Evolutionary conservation across 2,113 vertebrate species (phyloP), one percentile per base, ranked within the genome.

Genomic region (Corythornis vintsioides): DNA sequence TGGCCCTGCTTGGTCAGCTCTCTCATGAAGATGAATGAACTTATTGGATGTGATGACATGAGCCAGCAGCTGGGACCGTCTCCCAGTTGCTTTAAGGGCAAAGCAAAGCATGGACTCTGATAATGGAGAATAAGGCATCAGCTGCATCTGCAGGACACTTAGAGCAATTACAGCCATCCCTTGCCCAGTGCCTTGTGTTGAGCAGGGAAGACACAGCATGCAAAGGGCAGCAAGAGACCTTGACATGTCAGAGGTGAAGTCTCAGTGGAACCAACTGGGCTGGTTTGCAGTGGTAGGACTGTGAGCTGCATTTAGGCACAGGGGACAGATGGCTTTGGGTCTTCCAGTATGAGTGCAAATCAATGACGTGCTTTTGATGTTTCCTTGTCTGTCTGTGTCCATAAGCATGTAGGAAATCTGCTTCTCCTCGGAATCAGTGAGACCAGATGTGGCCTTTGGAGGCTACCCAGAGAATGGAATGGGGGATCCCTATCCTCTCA

Each of bases 11-110:
- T 6, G 3, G 77, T 31, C 70, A 65, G 48, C 48, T 82, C 48
- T 10, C 74, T 82, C 43, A 48, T 31, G 57, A 92, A 91, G 85
- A 81, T 40, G 40, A 67, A 90, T 33, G 43, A 65, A 52, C 56
- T 52, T n/a, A 8, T 83, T 64, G 74, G 83, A 83, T 65, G 43
- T 55, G 73, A 74, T 56, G 61, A 64, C 88, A 78, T 0, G 15
- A 86, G 26, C n/a, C 86, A 78, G 65, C 33, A 77, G 65, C 61
- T 45, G 50, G 48, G 70, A 65, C 43, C 70, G 21, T n/a, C 40
- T 78, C 66, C 65, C 31, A 73, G 26, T 22, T 11, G 13, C 72
- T 86, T 29, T 45, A 55, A 81, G 76, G 69, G 66, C 48, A 88
- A 59, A 81, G 60, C 15, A 82, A 80, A 83, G 35, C 48, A 17